Percentiles rank a stretch among this genome's conserved stretches.
These are phyloP conservation scores for Sminthurides bifidus DNA, from an alignment of 1,140 invertebrate species.

Conservation along the genomic window DNA sequence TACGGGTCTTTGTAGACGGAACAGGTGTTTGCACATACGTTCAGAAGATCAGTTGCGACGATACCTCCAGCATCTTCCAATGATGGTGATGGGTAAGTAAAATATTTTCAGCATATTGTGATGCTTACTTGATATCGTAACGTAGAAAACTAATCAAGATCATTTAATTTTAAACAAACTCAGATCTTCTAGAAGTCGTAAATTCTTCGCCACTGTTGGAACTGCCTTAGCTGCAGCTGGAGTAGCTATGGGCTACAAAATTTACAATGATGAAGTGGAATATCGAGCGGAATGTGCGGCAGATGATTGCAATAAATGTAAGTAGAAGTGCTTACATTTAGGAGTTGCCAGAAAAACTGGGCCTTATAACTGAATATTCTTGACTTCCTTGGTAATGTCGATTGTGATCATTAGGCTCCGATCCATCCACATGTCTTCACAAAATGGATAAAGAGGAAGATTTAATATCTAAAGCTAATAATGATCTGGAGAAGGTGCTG, in stretches of 20 bases:
- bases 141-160: not conserved
- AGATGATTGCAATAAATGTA: conserved; percentile 16
- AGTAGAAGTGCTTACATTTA: too few relatives aligned
- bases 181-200: conserved; percentile 6
- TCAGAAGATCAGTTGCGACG: too few relatives aligned
- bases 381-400: not conserved
- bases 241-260: conserved; percentile 1
- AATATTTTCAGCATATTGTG: not conserved
- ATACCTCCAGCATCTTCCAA: not conserved
- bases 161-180: not conserved
- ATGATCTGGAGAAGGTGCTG: conserved; percentile 27
- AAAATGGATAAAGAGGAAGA: conserved; percentile 30
- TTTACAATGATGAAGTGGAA: not conserved
- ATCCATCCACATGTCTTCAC: conserved; percentile 17
- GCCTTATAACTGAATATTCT: too few relatives aligned
- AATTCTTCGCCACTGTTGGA: not conserved
- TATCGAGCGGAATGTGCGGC: conserved; percentile 10
- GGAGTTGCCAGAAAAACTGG: too few relatives aligned
- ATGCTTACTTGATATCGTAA: not conserved
- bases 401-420: not conserved
- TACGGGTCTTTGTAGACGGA: too few relatives aligned
- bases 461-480: conserved; percentile 27
- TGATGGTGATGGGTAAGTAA: conserved; percentile 1
- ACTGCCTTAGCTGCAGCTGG: conserved; percentile 3
- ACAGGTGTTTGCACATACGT: too few relatives aligned